These are phyloP conservation scores for Oscarella lobularis DNA, from an alignment of 37 sponge, comb jelly and placozoan genomes.

Conservation along the genomic window DNA sequence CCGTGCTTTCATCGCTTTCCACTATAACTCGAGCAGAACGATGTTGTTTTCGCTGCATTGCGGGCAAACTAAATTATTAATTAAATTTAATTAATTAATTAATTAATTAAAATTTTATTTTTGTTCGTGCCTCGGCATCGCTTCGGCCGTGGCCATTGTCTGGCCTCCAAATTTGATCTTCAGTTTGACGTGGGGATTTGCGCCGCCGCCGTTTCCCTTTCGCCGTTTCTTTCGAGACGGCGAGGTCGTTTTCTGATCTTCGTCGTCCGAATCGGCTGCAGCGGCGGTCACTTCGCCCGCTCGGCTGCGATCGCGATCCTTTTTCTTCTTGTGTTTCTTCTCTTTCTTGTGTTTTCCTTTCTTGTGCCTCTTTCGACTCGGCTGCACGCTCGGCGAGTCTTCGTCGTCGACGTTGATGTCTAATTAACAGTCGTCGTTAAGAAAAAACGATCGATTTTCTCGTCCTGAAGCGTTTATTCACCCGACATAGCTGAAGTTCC, in stretches of 20 bases:
- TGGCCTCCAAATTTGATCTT: neutral
- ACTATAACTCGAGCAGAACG: too few relatives aligned
- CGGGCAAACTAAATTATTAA: too few relatives aligned
- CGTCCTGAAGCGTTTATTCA: too few relatives aligned
- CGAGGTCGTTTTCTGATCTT: neutral
- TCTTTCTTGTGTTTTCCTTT: neutral
- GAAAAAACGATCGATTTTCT: neutral
- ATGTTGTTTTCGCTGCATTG: too few relatives aligned
- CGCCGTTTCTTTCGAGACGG: neutral
- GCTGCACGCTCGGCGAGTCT: neutral
- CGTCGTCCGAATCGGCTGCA: neutral
- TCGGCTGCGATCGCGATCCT: neutral
- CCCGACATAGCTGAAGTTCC: too few relatives aligned
- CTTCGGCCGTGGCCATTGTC: neutral
- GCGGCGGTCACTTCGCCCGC: too few relatives aligned
- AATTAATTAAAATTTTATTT: neutral
- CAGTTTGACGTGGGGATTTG: neutral
- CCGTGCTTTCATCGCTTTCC: too few relatives aligned
- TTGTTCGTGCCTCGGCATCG: neutral
- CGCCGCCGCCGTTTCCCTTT: neutral
- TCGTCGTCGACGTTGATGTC: neutral
- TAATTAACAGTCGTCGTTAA: neutral
- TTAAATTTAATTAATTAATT: neutral
- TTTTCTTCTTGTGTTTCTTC: neutral
- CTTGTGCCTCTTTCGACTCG: neutral